phyloP scores from a whole-genome alignment of 2,888 invertebrate genomes.

The Scelioninae gen. 1 region DNA sequence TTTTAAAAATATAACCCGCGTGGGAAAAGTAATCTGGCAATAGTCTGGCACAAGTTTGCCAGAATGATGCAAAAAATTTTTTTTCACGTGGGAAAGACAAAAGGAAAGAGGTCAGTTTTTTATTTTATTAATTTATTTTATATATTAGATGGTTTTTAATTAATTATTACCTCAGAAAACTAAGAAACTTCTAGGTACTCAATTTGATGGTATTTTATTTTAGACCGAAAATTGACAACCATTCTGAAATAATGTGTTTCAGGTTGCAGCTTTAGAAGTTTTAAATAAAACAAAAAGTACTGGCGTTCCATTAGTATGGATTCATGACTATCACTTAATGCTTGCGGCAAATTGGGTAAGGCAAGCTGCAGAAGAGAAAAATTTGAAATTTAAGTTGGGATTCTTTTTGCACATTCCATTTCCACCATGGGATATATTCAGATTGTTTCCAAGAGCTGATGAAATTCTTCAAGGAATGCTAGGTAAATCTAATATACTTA shows the following conservation, averaged over 20 bases:
- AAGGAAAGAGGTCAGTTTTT: too few species aligned
- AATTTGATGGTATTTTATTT: too few species aligned
- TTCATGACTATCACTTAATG: constrained; percentile 98
- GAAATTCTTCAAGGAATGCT: constrained; percentile 96
- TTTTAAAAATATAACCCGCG: too few species aligned
- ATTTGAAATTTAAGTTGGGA: constrained; percentile 91
- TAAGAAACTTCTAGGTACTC: too few species aligned
- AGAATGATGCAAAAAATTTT: too few species aligned
- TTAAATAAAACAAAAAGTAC: constrained; percentile 79
- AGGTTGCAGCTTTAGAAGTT: constrained; percentile 80
- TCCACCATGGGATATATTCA: constrained; percentile 96
- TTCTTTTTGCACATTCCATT: constrained; percentile 98
- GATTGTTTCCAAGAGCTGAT: constrained; percentile 96
- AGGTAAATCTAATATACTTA: too few species aligned
- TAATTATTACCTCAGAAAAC: too few species aligned
- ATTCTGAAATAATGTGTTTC: not conserved
- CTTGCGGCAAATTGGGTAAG: constrained; percentile 95
- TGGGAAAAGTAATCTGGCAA: too few species aligned
- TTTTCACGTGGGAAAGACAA: too few species aligned
- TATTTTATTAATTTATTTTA: too few species aligned
- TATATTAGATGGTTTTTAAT: too few species aligned
- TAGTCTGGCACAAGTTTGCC: too few species aligned
- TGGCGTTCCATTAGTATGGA: constrained; percentile 92
- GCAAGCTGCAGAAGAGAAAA: constrained; percentile 91
- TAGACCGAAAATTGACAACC: not conserved